Evolutionary conservation across 1,140 invertebrate genomes (phyloP), one percentile per base, ranked within the genome.

Genomic region (Sinonovacula constricta): DNA sequence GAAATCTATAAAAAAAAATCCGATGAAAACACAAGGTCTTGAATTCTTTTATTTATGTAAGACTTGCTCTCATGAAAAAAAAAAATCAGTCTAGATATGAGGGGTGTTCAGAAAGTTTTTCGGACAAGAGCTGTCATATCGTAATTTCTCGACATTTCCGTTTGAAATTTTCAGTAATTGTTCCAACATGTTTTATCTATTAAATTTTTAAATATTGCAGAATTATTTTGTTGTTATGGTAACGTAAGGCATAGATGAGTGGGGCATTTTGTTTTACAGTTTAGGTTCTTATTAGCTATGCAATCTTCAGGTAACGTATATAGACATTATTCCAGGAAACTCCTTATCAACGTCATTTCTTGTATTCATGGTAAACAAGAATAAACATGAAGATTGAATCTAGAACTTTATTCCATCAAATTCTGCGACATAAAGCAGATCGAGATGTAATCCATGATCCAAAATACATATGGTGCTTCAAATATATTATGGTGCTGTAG

Each of bases 351-450:
- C 39, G 60, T 34, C n/a, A 63, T 63, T 2, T 63, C n/a, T n/a
- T 22, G 60, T 63, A 31, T 26, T 34, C 30, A 26, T 22, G 18
- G 60, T 63, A 63, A 63, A 63, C 60, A 63, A 63, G n/a, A 18
- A 28, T 4, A 28, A 4, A 10, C 7, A 4, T 18, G 4, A 33
- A 63, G 2, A 26, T 36, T 63, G 60, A n/a, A 18, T 3, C 60
- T 45, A 7, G 60, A 63, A n/a, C 60, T 36, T 18, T 24, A 22
- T 10, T 63, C 34, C 39, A n/a, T 63, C 26, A 12, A 63, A 15
- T 63, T 60, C 31, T 60, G 57, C 57, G 57, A 28, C 4, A 7
- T 28, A 33, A 60, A 60, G 31, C 26, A 60, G 28, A 22, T 30
- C 26, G 18, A 33, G 31, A 60, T 30, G 31, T 4, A 28, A 14